Base-by-base conservation (phyloP, 2,113 vertebrate species). In the Ardeotis arabs region DNA sequence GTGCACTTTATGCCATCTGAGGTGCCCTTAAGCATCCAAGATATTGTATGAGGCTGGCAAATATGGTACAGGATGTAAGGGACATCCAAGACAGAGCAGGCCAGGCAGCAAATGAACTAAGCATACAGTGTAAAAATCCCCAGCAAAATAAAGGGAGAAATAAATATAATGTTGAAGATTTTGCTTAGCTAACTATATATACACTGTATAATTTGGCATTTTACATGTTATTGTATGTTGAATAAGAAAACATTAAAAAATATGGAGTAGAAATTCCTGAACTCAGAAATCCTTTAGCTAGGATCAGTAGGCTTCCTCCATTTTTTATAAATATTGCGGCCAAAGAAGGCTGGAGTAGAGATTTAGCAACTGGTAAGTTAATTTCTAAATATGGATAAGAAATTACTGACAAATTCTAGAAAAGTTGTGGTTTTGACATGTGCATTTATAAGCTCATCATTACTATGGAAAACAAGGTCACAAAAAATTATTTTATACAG, bases 341-440 rank as follows among this genome's bases (percentile, higher is more conserved):
- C 21, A 80, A 83, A 78, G 45, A 19, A 74, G 4, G 3, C 14
- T 77, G 12, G 9, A 9, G 12, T 66, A 81, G 17, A 3, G 0
- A 53, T 49, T 85, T 72, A 79, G 8, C 27, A 44, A 31, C 31
- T 41, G 5, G 2, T 12, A 77, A 66, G 1, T 68, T 80, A 5
- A 58, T 89, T 73, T 11, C 24, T 35, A 49, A 73, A 80, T 81
- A 67, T 70, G 28, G 14, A 50, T 63, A 67, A 89, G 18, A 84
- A 87, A 81, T 70, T 31, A 50, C 5, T 63, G 59, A 67, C 45
- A 41, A 81, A 75, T 67, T 84, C 14, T 63, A 12, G 58, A 53
- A 33, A 49, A 2, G 0, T 17, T 73, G 87, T 67, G 6, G 0
- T 66, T 77, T 78, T 55, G 31, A 66, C 0, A 0, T 29, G 2